Base-by-base conservation (phyloP, 2,113 vertebrate species). In the Electrona antarctica region DNA sequence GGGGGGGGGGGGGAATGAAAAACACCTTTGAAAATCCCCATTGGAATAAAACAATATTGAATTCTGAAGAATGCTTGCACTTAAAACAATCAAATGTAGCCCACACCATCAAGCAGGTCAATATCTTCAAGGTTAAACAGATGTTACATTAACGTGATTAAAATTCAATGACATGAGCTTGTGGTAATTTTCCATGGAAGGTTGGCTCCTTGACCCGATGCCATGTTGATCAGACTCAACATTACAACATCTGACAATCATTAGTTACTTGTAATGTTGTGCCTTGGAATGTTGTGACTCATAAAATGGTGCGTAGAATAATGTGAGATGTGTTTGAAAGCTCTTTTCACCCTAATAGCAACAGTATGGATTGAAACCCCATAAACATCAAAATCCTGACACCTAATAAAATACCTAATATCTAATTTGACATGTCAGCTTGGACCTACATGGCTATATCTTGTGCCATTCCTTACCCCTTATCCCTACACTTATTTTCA, bases 261-360 rank as follows among this genome's bases (percentile, higher is more conserved):
- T 41, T 52, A 47, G 12, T 41, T 6, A 47, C 21, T 21, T 21
- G 28, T 73, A 33, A 68, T n/a, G n/a, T n/a, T n/a, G 60, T 63
- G 50, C 8, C 52, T 47, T 0, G 13, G 47, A 14, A 51, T 58
- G 51, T 13, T 70, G 29, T 41, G 33, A 41, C 49, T 67, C 21
- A 57, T 82, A 50, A 63, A 28, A 66, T 48, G 55, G 41, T 72
- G 33, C 45, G 8, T 52, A 71, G 29, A 45, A 47, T 63, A 51
- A 8, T n/a, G 47, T 59, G 56, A 67, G 7, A 49, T 21, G 9
- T 8, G 55, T 55, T 10, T 59, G 47, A 59, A 47, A 60, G 55
- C 67, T 74, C 54, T 70, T 71, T 67, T 28, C 10, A 15, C 52
- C 4, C 48, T 66, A 59, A 69, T 52, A 50, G 3, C 21, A 48